Percentiles rank a stretch among this genome's conserved stretches.
Evolutionary conservation across 1,140 invertebrate genomes (phyloP).

Genomic region (Macrostomum lignano): DNA sequence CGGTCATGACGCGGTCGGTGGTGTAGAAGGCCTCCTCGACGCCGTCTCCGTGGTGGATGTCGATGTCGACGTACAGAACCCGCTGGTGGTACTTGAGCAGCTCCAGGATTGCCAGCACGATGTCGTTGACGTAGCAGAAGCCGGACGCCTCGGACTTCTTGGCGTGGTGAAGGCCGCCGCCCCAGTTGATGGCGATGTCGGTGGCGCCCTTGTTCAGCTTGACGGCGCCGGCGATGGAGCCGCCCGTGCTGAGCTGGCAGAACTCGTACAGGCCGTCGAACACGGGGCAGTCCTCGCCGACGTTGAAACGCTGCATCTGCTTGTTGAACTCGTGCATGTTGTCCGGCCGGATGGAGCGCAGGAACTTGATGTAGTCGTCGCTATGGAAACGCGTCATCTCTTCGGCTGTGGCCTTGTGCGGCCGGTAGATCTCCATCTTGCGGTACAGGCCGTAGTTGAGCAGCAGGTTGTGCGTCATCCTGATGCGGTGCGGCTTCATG

Average conservation of each 20-base stretch:
- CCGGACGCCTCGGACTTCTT: constrained; percentile 95
- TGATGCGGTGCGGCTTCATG: constrained; percentile 97
- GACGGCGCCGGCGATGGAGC: constrained; percentile 43
- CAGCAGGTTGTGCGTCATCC: constrained; percentile 96
- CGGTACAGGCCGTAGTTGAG: constrained; percentile 93
- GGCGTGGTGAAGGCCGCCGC: constrained; percentile 88
- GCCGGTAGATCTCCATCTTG: constrained; percentile 88
- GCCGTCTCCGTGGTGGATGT: constrained; percentile 95
- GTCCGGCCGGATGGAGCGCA: constrained; percentile 81
- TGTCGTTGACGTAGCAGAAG: constrained; percentile 94
- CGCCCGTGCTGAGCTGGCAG: constrained; percentile 86
- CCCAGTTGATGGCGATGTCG: constrained; percentile 97
- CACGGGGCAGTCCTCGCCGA: constrained; percentile 67
- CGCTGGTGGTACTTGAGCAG: constrained; percentile 49
- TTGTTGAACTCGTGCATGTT: constrained; percentile 99
- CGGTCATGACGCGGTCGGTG: constrained; percentile 93
- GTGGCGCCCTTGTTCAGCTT: constrained; percentile 29
- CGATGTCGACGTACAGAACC: constrained; percentile 93
- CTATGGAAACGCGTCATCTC: constrained; percentile 99
- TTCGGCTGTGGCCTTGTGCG: constrained; percentile 91
- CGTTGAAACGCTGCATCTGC: constrained; percentile 39
- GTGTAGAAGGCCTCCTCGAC: constrained; percentile 92
- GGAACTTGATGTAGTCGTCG: constrained; percentile 91
- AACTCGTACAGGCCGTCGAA: constrained; percentile 96
- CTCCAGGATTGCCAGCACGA: constrained; percentile 86